Base-by-base conservation (phyloP, 2,888 invertebrate species). In the Xestia xanthographa region DNA sequence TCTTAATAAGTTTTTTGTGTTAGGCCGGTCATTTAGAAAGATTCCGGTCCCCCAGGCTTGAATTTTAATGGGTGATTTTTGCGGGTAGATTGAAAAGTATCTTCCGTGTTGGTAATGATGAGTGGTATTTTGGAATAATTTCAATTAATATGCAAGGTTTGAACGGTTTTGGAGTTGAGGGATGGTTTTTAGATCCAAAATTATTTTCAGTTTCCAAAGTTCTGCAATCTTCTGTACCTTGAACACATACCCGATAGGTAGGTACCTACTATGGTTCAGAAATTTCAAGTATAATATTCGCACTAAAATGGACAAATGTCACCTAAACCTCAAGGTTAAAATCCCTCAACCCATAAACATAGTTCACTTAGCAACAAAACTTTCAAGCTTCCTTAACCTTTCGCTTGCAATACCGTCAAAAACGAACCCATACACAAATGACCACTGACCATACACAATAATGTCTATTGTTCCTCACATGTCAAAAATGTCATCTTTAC, bases 1-100 rank as follows among this genome's bases (percentile, higher is more conserved):
- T 96, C 96, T 96, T 96, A 96, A 96, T 96, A 96, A 95, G 92
- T 95, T 95, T 95, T 56, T 96, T 96, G 93, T 95, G 91, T 90
- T 89, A 92, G 93, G 91, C 92, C 95, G 95, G 95, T 95, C 95
- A 95, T 94, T 95, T 95, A 94, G 95, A 95, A 95, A 95, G 94
- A 96, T 95, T 92, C 93, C 91, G 90, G 86, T 87, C 86, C 89
- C 90, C 90, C 90, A 86, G 90, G 90, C 76, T 82, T 90, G 91
- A 93, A 93, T 95, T 93, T 92, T 92, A 93, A 95, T 94, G 87
- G 86, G 89, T 86, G 84, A 87, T 89, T 88, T 88, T 88, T 72
- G 76, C 80, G 84, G 84, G 89, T 88, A 91, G 91, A 91, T 91
- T 91, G 90, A 85, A 91, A 89, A 88, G 75, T 74, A 74, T 75